These are phyloP conservation scores for Papilio polyxenes DNA, from an alignment of 1,140 invertebrate genomes.

Conservation along the genomic window DNA sequence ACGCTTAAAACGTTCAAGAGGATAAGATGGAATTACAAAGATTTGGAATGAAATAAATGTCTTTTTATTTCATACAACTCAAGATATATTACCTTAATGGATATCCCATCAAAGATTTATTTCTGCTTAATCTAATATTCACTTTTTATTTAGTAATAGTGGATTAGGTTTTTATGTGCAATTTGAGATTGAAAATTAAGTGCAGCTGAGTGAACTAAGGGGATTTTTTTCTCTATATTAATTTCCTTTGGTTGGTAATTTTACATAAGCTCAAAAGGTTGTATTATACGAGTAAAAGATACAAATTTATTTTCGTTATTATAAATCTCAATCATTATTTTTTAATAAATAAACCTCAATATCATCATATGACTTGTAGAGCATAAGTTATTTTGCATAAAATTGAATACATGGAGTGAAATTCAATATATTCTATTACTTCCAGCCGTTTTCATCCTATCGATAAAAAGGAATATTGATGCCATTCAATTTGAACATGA, in stretches of 20 bases:
- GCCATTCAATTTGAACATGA: slow-evolving; percentile 5
- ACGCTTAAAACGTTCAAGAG: slow-evolving; percentile 30
- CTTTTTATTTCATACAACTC: slow-evolving; percentile 24
- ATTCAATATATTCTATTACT: slow-evolving; percentile 1
- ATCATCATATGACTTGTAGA: neutral
- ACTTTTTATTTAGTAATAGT: neutral
- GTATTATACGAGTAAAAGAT: neutral
- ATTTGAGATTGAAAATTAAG: neutral
- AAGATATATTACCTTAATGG: slow-evolving; percentile 10
- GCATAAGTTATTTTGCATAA: neutral
- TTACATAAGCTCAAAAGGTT: too few relatives aligned
- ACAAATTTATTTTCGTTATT: neutral
- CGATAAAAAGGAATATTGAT: slow-evolving; percentile 24
- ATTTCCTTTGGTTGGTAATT: too few relatives aligned
- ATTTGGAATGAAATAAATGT: slow-evolving; percentile 17
- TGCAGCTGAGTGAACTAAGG: too few relatives aligned
- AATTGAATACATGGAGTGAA: neutral
- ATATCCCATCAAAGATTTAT: slow-evolving; percentile 10
- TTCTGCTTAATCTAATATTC: slow-evolving; percentile 14
- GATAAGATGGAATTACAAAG: slow-evolving; percentile 26
- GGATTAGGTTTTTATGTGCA: neutral
- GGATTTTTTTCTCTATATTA: too few relatives aligned
- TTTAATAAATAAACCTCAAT: neutral
- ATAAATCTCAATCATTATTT: neutral
- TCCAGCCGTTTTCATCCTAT: neutral